Evolutionary conservation across 2,113 vertebrate species (phyloP).

Genomic region (Morone chrysops): DNA sequence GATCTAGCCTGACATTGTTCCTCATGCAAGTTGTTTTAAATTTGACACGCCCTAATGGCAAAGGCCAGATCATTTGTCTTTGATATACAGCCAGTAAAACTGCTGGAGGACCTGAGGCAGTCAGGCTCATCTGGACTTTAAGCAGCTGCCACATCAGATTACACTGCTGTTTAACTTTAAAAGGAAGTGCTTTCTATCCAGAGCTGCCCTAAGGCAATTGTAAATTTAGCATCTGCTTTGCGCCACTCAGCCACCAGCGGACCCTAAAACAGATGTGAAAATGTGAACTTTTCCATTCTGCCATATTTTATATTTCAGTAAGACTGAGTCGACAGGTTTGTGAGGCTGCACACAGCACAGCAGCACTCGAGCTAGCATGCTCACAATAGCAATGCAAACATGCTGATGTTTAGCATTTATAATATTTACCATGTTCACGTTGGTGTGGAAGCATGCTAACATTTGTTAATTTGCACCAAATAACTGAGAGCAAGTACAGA

Average conservation of each 20-base stretch:
- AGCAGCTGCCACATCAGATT: constrained; percentile 53
- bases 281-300: too few relatives aligned
- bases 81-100: constrained; percentile 39
- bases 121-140: constrained; percentile 51
- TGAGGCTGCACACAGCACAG: background rate
- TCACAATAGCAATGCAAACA: background rate
- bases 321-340: background rate
- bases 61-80: constrained; percentile 32
- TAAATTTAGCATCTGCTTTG: background rate
- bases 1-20: background rate
- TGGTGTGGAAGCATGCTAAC: too few relatives aligned
- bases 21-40: constrained; percentile 23
- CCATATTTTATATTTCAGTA: background rate
- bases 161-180: constrained; percentile 27
- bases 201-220: background rate
- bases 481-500: too few relatives aligned
- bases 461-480: too few relatives aligned
- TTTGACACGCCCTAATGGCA: constrained; percentile 10
- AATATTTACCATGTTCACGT: too few relatives aligned
- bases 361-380: too few relatives aligned
- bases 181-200: background rate
- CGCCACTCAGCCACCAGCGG: background rate
- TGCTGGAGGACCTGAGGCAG: constrained; percentile 43
- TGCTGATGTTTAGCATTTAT: background rate
- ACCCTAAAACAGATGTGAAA: background rate